Base-by-base conservation (phyloP, 1,140 invertebrate genomes). In the Lordiphosa mommai region DNA sequence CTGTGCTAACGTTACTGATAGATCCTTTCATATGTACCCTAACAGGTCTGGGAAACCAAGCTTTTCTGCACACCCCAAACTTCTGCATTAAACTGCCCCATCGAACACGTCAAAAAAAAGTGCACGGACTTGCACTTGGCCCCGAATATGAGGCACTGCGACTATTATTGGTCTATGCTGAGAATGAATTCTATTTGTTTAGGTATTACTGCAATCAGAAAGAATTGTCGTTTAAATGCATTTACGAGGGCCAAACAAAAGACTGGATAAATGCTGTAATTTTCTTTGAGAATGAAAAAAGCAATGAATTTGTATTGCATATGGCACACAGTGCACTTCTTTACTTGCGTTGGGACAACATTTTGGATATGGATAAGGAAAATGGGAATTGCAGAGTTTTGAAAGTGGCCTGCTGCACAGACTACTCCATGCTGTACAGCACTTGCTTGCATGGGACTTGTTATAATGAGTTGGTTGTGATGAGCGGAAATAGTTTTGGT, bases 401-500 rank as follows among this genome's bases (percentile, higher is more conserved):
- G 12, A 51, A 70, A 36, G 46, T 73, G 27, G 61, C 51, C 0
- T 47, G 66, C 5, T 86, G 70, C 12, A 65, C 44, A 3, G 86
- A 88, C 7, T 77, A 74, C 48, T 88, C 86, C 0, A 77, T 87
- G 30, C 37, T 88, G 0, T 88, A 88, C 38, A 67, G 66, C 34
- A 65, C 86, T 0, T 50, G 49, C 6, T 46, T 88, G 3, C 36
- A 66, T 32, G 86, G 86, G 0, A 36, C 23, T 1, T 12, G 8
- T 14, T 85, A 44, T 37, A 14, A 69, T 0, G 50, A 85, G 1
- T 59, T 88, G 7, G 30, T 70, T 8, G 49, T 88, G 17, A 58
- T 88, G 33, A 86, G 82, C 12, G 86, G 86, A 0, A 88, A 87
- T 63, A 82, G 73, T 5, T 88, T 88, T 48, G 87, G 87, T 7